phyloP scores from a whole-genome alignment of 2,888 invertebrate genomes.

The Cephus runcator region DNA sequence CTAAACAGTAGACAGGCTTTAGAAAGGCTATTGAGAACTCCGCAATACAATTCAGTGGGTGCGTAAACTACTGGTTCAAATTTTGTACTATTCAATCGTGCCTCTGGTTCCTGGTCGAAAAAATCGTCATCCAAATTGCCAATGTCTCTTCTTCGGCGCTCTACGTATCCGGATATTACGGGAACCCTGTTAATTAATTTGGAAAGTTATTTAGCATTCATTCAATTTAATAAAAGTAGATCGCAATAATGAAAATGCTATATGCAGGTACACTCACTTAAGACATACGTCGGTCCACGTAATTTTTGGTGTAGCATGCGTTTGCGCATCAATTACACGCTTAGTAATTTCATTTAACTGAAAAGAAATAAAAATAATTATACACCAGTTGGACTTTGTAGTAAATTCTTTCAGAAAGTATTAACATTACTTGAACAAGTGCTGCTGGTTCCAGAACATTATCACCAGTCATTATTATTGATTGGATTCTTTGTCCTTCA shows the following conservation, averaged over 20 bases:
- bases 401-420: neutral
- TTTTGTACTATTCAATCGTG: conserved; percentile 34
- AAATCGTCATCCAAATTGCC: conserved; percentile 49
- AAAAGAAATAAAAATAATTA: conserved; percentile 28
- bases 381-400: neutral
- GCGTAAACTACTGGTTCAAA: conserved; percentile 72
- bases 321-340: conserved; percentile 61
- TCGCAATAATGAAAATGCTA: conserved; percentile 8
- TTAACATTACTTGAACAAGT: conserved; percentile 64
- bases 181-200: conserved; percentile 49
- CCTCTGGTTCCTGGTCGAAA: conserved; percentile 49
- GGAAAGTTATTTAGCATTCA: neutral
- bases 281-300: conserved; percentile 70
- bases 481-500: conserved; percentile 73
- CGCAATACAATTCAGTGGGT: conserved; percentile 72
- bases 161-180: conserved; percentile 42
- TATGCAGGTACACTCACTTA: conserved; percentile 59
- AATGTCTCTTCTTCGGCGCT: conserved; percentile 35
- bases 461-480: conserved; percentile 73
- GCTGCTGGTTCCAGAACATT: conserved; percentile 75
- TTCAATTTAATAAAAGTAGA: conserved; percentile 14
- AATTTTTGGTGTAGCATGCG: conserved; percentile 56
- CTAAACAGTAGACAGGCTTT: conserved; percentile 73
- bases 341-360: conserved; percentile 68
- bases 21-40: conserved; percentile 72